Evolutionary conservation across 2,113 vertebrate species (phyloP).

Genomic region (Trinectes maculatus): DNA sequence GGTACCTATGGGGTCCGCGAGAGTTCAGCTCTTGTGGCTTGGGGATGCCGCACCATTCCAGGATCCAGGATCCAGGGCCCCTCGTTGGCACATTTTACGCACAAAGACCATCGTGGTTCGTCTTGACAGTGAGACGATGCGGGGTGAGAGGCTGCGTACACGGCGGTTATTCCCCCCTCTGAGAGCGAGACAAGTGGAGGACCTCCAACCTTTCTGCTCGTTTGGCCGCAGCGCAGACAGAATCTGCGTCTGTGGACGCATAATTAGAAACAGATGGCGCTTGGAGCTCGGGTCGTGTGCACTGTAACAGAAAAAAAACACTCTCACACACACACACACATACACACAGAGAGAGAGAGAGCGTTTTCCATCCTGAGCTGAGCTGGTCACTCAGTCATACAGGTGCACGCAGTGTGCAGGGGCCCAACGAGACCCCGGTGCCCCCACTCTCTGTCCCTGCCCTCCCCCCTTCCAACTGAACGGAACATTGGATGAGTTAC

Average conservation of each 20-base stretch:
- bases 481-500: constrained; percentile 1
- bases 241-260: constrained; percentile 70
- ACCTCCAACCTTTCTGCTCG: constrained; percentile 74
- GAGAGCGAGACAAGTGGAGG: constrained; percentile 75
- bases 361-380: constrained; percentile 74
- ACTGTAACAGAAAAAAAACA: constrained; percentile 30
- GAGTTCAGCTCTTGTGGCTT: constrained; percentile 7
- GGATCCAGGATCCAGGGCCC: constrained; percentile 28
- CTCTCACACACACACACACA: too few relatives aligned
- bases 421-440: constrained; percentile 16
- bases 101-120: constrained; percentile 30
- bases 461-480: constrained; percentile 10
- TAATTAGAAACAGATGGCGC: constrained; percentile 85
- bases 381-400: constrained; percentile 69
- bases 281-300: constrained; percentile 60
- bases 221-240: constrained; percentile 76
- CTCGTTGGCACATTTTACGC: constrained; percentile 48
- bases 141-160: constrained; percentile 54
- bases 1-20: constrained; percentile 4
- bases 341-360: neutral
- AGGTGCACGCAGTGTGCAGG: constrained; percentile 80
- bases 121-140: constrained; percentile 57
- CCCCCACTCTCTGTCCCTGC: constrained; percentile 22
- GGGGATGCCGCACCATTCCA: constrained; percentile 11
- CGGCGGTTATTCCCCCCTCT: constrained; percentile 54